Percentiles rank a stretch among this genome's conserved stretches.
phyloP scores from a whole-genome alignment of 2,113 vertebrate genomes.

The Phaethon lepturus region DNA sequence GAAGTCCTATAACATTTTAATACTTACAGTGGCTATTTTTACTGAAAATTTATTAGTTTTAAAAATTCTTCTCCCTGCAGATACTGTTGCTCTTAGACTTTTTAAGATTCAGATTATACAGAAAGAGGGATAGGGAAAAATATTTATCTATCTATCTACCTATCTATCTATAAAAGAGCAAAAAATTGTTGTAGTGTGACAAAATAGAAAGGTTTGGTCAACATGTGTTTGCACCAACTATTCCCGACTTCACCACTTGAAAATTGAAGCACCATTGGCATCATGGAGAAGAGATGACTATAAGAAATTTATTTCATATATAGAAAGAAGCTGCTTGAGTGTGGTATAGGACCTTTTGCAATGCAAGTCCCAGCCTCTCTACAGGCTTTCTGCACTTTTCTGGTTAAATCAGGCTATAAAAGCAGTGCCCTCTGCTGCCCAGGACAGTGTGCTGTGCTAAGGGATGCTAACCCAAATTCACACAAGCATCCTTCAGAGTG shows the following conservation, averaged over 20 bases:
- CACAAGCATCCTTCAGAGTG: background rate
- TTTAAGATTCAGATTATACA: background rate
- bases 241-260: background rate
- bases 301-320: background rate
- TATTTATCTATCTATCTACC: background rate
- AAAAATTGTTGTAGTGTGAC: background rate
- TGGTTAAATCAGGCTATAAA: background rate
- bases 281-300: background rate
- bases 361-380: background rate
- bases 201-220: background rate
- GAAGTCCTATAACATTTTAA: background rate
- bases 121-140: background rate
- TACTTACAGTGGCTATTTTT: background rate
- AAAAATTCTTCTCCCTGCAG: background rate
- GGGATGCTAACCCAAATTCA: background rate
- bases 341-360: background rate
- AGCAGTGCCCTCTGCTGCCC: conserved; percentile 53
- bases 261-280: background rate
- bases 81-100: background rate
- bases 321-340: background rate
- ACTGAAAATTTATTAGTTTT: background rate
- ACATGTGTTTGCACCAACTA: background rate
- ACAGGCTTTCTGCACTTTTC: background rate
- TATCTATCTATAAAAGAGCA: background rate
- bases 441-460: background rate